phyloP scores from a whole-genome alignment of 2,113 vertebrate species.

The Eira barbara region DNA sequence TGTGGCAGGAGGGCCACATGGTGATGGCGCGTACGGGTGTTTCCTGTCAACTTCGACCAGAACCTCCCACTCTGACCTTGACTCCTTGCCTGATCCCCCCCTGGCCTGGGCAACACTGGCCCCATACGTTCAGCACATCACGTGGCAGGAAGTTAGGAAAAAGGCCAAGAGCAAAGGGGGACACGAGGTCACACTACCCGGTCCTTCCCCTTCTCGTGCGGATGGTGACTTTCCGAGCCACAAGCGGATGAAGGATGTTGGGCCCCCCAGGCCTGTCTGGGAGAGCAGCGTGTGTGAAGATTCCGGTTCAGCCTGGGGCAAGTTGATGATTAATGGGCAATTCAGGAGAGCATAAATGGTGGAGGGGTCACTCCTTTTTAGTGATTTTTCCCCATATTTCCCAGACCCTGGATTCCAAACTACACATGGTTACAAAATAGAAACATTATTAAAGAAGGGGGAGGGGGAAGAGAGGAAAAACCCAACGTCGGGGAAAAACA shows the following conservation, averaged over 20 bases:
- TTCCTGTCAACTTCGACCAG: background rate
- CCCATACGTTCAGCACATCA: accelerated
- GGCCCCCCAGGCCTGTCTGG: accelerated
- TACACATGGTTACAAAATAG: background rate
- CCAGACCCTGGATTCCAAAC: background rate
- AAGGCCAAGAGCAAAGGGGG: background rate
- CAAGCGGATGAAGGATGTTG: accelerated
- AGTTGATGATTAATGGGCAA: background rate
- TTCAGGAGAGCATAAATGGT: background rate
- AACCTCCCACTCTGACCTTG: background rate
- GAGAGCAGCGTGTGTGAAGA: accelerated
- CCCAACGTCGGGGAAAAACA: background rate
- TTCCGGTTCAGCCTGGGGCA: no score
- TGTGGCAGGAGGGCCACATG: accelerated
- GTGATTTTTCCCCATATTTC: background rate
- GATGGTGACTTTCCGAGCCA: accelerated
- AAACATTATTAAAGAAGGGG: background rate
- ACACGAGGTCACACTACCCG: accelerated
- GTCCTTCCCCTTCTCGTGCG: accelerated
- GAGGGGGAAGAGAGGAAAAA: background rate
- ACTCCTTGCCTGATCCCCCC: background rate
- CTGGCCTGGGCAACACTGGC: no score
- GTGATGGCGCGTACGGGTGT: accelerated
- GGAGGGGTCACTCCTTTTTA: background rate
- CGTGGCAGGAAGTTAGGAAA: background rate